These are phyloP conservation scores for Sorex fumeus DNA, from an alignment of 2,113 vertebrate species.

Conservation along the genomic window DNA sequence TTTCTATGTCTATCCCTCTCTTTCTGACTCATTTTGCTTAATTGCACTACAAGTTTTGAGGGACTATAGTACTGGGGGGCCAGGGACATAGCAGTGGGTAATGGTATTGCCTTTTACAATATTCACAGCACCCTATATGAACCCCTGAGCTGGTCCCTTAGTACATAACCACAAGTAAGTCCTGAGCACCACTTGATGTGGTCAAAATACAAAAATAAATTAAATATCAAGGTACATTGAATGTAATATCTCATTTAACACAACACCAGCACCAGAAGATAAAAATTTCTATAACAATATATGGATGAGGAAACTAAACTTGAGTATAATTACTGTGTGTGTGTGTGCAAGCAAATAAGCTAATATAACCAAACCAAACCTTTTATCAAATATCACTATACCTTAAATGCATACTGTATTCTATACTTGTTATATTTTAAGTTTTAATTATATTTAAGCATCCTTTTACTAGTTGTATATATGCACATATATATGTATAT, in stretches of 20 bases:
- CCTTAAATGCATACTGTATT: background rate
- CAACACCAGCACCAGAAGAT: background rate
- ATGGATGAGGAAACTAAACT: background rate
- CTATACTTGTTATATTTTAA: background rate
- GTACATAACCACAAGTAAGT: too few species aligned
- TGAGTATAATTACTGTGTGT: background rate
- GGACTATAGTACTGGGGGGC: background rate
- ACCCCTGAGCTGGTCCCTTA: too few species aligned
- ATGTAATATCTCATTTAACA: conserved; percentile 58
- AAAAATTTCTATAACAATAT: background rate
- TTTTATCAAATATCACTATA: background rate
- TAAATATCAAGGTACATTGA: conserved; percentile 38
- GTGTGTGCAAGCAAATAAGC: background rate
- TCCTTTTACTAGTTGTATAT: background rate
- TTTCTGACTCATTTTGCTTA: too few species aligned
- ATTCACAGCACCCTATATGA: too few species aligned
- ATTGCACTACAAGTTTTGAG: conserved; percentile 3
- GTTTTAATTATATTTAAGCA: background rate
- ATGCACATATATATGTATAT: background rate
- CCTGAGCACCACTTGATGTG: too few species aligned
- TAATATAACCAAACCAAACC: too few species aligned
- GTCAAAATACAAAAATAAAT: too few species aligned
- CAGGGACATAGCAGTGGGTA: background rate
- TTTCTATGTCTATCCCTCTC: too few species aligned
- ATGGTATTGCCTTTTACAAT: background rate